Base-by-base conservation (phyloP, 2,797 vertebrate species). In the Cuculus canorus region DNA sequence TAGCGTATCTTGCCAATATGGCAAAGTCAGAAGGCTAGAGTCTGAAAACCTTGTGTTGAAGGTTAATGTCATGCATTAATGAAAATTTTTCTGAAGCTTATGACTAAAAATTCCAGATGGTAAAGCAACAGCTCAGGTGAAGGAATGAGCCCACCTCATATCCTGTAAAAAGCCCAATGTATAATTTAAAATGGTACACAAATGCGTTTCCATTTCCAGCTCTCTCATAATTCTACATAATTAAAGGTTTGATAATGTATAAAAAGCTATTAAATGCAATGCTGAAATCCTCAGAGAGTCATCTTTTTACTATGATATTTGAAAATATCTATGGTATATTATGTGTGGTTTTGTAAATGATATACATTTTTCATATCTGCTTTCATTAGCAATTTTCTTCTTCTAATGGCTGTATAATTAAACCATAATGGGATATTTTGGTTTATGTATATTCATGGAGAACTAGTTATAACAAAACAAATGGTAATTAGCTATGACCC, bases 361-460 rank as follows among this genome's bases (percentile, higher is more conserved):
- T 94, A 84, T 86, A 81, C 56, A 87, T 91, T 97, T 97, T 97
- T 97, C 86, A 97, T 93, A 87, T 86, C 53, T 93, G 90, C 72
- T 96, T 97, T 97, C 93, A 93, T 95, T 97, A 97, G 93, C 93
- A 96, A 96, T 97, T 96, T 97, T 89, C 94, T 92, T 96, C 72
- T 96, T 94, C 79, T 97, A 98, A 97, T 97, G 93, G 95, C 68
- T 97, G 54, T 88, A 95, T 96, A 98, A 98, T 98, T 97, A 98
- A 97, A 95, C 30, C 17, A 88, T 97, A 97, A 97, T 98, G 94
- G 93, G 64, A 96, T 92, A 97, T 96, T 90, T 94, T 96, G 59
- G 47, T 70, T 97, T 96, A 98, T 97, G 86, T 96, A 95, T 97
- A 97, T 98, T 97, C 93, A 98, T 96, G 61, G 66, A 19, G 53